Percentiles rank a stretch among this genome's conserved stretches.
phyloP scores from a whole-genome alignment of 1,140 invertebrate species.

The Dinothrombium tinctorium region DNA sequence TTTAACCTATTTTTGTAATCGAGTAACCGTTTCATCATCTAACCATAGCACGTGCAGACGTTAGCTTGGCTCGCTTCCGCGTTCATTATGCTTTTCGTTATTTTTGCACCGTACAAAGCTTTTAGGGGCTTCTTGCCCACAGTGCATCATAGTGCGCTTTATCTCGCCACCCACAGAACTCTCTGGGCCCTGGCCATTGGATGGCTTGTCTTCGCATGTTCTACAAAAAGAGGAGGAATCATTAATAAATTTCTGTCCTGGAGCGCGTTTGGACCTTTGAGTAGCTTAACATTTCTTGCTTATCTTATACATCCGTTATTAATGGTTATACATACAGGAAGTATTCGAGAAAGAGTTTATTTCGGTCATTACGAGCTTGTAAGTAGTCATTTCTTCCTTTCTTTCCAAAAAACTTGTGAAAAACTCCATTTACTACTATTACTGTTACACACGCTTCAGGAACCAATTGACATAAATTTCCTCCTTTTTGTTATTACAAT shows the following conservation, averaged over 20 bases:
- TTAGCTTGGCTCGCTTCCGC: slow-evolving; percentile 8
- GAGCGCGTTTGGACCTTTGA: slow-evolving; percentile 13
- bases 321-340: slow-evolving; percentile 14
- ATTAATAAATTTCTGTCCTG: slow-evolving; percentile 14
- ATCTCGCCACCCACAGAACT: slow-evolving; percentile 35
- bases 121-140: slow-evolving; percentile 2
- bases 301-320: slow-evolving; percentile 15
- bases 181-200: slow-evolving; percentile 31
- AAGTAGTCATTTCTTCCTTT: slow-evolving; percentile 3
- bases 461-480: too few species aligned
- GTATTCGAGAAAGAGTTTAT: slow-evolving; percentile 10
- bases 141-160: slow-evolving; percentile 27
- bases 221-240: slow-evolving; percentile 39
- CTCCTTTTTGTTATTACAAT: background rate
- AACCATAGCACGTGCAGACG: slow-evolving; percentile 5
- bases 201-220: slow-evolving; percentile 50
- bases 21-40: background rate
- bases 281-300: slow-evolving; percentile 12
- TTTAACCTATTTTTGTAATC: background rate
- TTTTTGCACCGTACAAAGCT: slow-evolving; percentile 9
- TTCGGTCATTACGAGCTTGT: slow-evolving; percentile 15
- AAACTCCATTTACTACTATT: background rate
- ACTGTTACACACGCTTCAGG: too few species aligned
- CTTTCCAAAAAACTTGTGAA: background rate
- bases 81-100: slow-evolving; percentile 2